Percentiles rank a stretch among this genome's conserved stretches.
These are phyloP conservation scores for Trogon melanurus DNA, from an alignment of 2,113 vertebrate species.

Conservation along the genomic window DNA sequence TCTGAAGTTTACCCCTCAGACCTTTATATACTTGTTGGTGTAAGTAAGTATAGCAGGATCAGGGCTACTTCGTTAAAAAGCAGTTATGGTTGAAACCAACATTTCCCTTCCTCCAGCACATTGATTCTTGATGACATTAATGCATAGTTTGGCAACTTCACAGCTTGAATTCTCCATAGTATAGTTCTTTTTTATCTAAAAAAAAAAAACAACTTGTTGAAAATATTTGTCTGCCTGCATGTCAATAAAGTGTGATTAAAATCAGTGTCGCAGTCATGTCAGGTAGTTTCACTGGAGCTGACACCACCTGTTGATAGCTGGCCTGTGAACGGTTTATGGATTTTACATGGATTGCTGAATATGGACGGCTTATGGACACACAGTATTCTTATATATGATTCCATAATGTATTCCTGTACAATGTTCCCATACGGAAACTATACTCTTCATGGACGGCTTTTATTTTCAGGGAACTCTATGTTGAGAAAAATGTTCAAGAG, in stretches of 20 bases:
- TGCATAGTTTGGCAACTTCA: background rate
- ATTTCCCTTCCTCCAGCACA: background rate
- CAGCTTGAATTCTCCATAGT: background rate
- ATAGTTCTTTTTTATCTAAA: background rate
- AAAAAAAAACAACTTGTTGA: background rate
- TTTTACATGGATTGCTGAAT: background rate
- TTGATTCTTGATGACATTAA: background rate
- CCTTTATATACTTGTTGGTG: background rate
- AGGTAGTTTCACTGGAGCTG: background rate
- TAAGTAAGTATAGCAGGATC: background rate
- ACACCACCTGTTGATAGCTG: background rate
- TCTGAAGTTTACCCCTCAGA: background rate
- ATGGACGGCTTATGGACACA: background rate
- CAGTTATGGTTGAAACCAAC: background rate
- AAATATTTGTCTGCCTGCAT: rapidly evolving
- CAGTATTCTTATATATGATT: background rate
- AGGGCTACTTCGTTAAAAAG: background rate
- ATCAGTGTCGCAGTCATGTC: background rate
- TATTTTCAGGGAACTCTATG: background rate
- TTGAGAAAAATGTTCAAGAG: background rate
- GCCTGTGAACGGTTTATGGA: background rate
- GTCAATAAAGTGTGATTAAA: background rate
- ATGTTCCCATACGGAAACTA: background rate
- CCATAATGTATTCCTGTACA: background rate
- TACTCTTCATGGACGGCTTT: background rate